phyloP scores from a whole-genome alignment of 2,888 invertebrate genomes.

The Troglohyphantes excavatus region DNA sequence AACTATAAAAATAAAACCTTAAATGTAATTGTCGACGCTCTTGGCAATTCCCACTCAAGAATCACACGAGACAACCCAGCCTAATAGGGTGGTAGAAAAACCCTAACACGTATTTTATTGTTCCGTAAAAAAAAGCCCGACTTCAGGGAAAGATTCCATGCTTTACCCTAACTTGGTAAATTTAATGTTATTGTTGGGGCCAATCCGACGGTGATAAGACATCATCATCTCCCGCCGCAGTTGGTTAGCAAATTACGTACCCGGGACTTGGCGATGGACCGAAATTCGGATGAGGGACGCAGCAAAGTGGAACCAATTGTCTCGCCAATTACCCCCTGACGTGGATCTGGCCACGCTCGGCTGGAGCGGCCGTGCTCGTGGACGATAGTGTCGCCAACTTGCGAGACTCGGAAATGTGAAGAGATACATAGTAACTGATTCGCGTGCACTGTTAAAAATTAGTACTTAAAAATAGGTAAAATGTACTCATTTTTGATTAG shows the following conservation, averaged over 20 bases:
- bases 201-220: conserved; percentile 18
- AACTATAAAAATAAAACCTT: no score
- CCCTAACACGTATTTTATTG: conserved; percentile 14
- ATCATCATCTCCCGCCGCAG: conserved; percentile 37
- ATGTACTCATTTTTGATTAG: no score
- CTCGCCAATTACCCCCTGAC: conserved; percentile 47
- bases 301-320: conserved; percentile 66
- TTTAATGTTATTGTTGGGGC: conserved; percentile 49
- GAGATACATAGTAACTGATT: no score
- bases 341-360: conserved; percentile 56
- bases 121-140: neutral
- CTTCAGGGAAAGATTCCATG: conserved; percentile 30
- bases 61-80: neutral
- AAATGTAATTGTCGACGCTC: no score
- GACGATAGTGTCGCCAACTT: conserved; percentile 22
- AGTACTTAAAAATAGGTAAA: no score
- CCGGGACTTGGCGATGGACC: conserved; percentile 12
- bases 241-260: conserved; percentile 22
- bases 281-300: conserved; percentile 43
- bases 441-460: no score
- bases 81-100: neutral
- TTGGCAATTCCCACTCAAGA: neutral
- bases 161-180: conserved; percentile 56
- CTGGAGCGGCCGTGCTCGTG: conserved; percentile 4
- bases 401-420: neutral